Conservation (phyloP, 37 sponge, comb jelly and placozoan genomes). For the Crambe crambe region DNA sequence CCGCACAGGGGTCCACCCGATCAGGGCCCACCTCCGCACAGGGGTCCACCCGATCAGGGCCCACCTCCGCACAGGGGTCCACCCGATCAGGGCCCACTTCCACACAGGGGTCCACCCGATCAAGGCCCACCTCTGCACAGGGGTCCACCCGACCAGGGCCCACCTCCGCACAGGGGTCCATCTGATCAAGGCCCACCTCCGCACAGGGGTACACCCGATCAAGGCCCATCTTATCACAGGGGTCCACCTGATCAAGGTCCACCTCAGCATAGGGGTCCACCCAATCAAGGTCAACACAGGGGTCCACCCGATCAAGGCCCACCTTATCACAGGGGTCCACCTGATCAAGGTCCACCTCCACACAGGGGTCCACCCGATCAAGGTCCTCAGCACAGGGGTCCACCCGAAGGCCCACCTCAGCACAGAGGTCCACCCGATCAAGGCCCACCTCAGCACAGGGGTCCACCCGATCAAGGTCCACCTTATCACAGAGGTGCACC, state of each 20-base stretch:
- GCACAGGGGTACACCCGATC: background rate
- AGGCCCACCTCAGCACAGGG: background rate
- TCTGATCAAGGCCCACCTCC: background rate
- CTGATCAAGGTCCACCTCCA: background rate
- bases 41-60: background rate
- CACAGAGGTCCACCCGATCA: background rate
- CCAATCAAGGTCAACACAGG: background rate
- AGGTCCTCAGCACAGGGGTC: slow-evolving; percentile 1
- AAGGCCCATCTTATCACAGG: background rate
- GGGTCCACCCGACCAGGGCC: background rate
- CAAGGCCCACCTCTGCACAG: background rate
- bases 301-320: background rate
- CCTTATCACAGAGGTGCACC: background rate
- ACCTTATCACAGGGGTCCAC: slow-evolving; percentile 5
- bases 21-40: too few relatives aligned
- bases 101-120: background rate
- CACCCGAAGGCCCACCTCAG: background rate
- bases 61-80: background rate
- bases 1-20: too few relatives aligned
- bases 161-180: slow-evolving; percentile 1
- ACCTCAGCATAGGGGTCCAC: slow-evolving; percentile 6
- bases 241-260: background rate
- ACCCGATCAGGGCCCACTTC: background rate
- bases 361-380: slow-evolving; percentile 9
- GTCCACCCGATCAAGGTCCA: background rate